phyloP scores from a whole-genome alignment of 1,140 invertebrate genomes.

The Vanessa atalanta region DNA sequence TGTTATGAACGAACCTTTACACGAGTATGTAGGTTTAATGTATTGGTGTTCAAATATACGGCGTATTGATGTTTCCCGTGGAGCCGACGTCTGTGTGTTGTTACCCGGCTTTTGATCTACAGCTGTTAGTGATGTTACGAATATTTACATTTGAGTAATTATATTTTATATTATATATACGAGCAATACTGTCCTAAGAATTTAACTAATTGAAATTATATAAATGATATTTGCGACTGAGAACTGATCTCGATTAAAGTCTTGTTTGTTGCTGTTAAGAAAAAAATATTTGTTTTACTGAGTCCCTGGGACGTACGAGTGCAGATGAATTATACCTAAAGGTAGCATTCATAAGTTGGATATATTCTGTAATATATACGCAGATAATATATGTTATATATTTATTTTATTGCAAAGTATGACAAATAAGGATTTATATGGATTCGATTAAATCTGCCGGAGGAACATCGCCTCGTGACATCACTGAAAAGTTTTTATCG shows the following conservation, averaged over 20 bases:
- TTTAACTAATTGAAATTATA: too few species aligned
- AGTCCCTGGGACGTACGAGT: too few species aligned
- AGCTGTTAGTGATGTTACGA: conserved; percentile 12
- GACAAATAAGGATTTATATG: neutral
- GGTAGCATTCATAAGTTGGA: too few species aligned
- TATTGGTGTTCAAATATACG: conserved; percentile 38
- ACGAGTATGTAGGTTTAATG: conserved; percentile 33
- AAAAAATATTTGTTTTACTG: too few species aligned
- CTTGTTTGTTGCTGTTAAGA: too few species aligned
- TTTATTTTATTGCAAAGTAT: neutral
- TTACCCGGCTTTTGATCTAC: conserved; percentile 16
- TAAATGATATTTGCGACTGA: too few species aligned
- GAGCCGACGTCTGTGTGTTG: conserved; percentile 10
- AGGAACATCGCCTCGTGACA: conserved; percentile 8
- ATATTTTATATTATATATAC: neutral
- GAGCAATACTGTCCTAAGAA: neutral
- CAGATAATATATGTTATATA: neutral
- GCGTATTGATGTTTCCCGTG: conserved; percentile 29
- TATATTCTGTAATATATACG: too few species aligned
- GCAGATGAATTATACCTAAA: too few species aligned
- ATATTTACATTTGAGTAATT: neutral
- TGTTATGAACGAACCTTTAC: conserved; percentile 29
- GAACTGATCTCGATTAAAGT: too few species aligned
- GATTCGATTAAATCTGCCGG: neutral
- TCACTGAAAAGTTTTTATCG: conserved; percentile 19